Percentiles rank a stretch among this genome's conserved stretches.
Conservation (phyloP, 2,888 invertebrate genomes). For the Drosophila helvetica region DNA sequence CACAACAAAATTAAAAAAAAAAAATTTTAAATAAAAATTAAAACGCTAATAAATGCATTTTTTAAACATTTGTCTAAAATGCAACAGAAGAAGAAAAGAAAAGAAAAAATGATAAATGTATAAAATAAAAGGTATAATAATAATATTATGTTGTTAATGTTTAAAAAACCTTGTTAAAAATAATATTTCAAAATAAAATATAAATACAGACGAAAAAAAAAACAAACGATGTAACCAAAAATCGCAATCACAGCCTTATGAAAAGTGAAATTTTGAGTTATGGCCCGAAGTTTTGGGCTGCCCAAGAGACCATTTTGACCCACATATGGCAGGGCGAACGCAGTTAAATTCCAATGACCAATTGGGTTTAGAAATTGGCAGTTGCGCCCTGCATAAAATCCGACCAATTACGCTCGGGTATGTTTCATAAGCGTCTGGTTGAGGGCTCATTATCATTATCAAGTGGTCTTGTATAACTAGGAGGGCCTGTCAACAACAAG, state of each 20-base stretch:
- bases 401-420: slow-evolving; percentile 52
- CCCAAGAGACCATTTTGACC: slow-evolving; percentile 52
- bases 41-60: slow-evolving; percentile 70
- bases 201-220: slow-evolving; percentile 66
- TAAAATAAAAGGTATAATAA: slow-evolving; percentile 67
- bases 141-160: slow-evolving; percentile 84
- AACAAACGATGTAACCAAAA: slow-evolving; percentile 10
- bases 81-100: slow-evolving; percentile 67
- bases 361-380: slow-evolving; percentile 72
- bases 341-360: slow-evolving; percentile 71
- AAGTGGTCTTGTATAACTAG: slow-evolving; percentile 41
- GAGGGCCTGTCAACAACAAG: background rate
- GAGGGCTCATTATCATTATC: slow-evolving; percentile 29
- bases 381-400: slow-evolving; percentile 65
- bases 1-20: slow-evolving; percentile 42
- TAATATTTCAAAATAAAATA: slow-evolving; percentile 83
- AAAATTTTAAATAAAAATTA: slow-evolving; percentile 63
- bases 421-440: slow-evolving; percentile 59
- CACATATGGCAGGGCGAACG: slow-evolving; percentile 38
- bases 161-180: slow-evolving; percentile 84
- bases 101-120: slow-evolving; percentile 64
- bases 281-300: slow-evolving; percentile 30
- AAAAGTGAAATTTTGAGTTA: slow-evolving; percentile 72
- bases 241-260: slow-evolving; percentile 34
- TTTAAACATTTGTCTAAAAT: slow-evolving; percentile 77